phyloP scores from a whole-genome alignment of 2,113 vertebrate species.

The Euleptes europaea region DNA sequence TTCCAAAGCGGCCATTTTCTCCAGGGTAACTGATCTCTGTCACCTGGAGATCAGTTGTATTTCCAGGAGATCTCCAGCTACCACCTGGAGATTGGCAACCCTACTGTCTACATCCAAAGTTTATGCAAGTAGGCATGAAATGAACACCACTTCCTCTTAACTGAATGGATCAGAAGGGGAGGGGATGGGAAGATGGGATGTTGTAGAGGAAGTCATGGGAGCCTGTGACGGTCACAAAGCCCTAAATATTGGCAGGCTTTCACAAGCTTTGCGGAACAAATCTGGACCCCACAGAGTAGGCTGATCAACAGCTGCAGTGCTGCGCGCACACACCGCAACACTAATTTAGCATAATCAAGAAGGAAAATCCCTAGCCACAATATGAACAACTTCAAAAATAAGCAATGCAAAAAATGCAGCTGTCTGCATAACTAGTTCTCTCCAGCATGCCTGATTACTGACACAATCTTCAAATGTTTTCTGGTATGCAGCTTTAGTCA shows the following conservation, averaged over 20 bases:
- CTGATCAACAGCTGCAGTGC: conserved; percentile 8
- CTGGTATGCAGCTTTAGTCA: conserved; percentile 30
- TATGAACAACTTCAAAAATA: neutral
- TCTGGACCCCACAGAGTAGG: neutral
- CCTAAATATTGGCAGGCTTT: neutral
- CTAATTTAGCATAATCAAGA: conserved; percentile 19
- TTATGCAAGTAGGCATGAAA: neutral
- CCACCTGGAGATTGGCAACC: no score
- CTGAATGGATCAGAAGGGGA: neutral
- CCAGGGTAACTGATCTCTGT: no score
- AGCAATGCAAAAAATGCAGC: conserved; percentile 36
- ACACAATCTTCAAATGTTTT: conserved; percentile 40
- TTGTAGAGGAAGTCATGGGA: neutral
- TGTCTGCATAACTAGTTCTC: conserved; percentile 40
- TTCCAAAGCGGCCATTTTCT: no score
- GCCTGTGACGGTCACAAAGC: neutral
- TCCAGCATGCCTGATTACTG: conserved; percentile 48
- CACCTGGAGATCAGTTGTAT: no score
- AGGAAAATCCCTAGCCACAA: neutral
- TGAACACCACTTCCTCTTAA: neutral
- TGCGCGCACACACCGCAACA: conserved; percentile 11
- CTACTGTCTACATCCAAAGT: neutral
- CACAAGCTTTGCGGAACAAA: neutral
- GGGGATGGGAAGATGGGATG: neutral
- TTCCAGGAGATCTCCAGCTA: neutral